Conservation (phyloP, 2,113 vertebrate species). For the Chiloscyllium plagiosum region DNA sequence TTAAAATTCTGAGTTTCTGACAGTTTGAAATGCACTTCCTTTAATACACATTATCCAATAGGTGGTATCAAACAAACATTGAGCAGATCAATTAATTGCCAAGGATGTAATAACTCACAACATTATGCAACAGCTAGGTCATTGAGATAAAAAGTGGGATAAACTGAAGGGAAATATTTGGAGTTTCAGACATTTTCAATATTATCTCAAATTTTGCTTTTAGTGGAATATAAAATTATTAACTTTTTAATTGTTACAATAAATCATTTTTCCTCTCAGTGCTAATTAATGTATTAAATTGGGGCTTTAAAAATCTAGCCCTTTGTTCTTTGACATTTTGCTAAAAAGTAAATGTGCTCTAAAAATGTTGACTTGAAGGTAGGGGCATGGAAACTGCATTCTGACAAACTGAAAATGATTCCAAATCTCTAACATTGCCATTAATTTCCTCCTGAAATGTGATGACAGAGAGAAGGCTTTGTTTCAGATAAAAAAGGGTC, state of each 20-base stretch:
- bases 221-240: neutral
- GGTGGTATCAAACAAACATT: neutral
- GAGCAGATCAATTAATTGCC: neutral
- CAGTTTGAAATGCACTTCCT: neutral
- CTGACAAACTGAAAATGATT: neutral
- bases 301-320: neutral
- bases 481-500: neutral
- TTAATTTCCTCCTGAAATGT: neutral
- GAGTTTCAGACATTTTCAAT: neutral
- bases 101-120: neutral
- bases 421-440: neutral
- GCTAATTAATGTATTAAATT: neutral
- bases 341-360: neutral
- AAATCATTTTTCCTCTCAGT: neutral
- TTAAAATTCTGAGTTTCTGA: neutral
- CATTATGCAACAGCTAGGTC: neutral
- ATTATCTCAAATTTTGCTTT: neutral
- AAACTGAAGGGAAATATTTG: neutral
- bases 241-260: neutral
- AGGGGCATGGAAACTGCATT: neutral
- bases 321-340: neutral
- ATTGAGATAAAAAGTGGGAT: neutral
- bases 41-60: neutral
- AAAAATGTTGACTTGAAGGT: neutral
- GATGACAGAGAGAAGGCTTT: neutral